phyloP scores from a whole-genome alignment of 1,140 invertebrate species.

The Dendrolimus punctatus region DNA sequence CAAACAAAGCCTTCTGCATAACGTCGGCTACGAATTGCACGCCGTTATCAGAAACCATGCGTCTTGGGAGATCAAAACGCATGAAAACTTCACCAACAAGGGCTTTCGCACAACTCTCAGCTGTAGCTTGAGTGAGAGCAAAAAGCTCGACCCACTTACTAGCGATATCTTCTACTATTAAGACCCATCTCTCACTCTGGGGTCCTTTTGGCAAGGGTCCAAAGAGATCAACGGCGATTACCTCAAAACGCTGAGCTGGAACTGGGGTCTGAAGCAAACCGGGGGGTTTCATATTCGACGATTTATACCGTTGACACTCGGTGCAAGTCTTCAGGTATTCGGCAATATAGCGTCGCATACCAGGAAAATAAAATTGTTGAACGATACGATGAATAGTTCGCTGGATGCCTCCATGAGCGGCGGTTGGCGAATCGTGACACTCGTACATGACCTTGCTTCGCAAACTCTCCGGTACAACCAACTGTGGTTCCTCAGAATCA shows the following conservation, averaged over 20 bases:
- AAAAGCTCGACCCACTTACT: slow-evolving; percentile 21
- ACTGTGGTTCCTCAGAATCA: slow-evolving; percentile 1
- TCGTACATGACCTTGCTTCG: slow-evolving; percentile 14
- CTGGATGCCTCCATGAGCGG: slow-evolving; percentile 28
- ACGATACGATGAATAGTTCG: slow-evolving; percentile 19
- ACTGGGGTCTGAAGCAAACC: slow-evolving; percentile 25
- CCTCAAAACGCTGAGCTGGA: slow-evolving; percentile 21
- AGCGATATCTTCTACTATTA: slow-evolving; percentile 13
- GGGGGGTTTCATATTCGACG: slow-evolving; percentile 25
- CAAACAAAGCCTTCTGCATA: too few species aligned
- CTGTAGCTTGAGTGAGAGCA: slow-evolving; percentile 23
- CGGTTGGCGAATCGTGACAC: slow-evolving; percentile 18
- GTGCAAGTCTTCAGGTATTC: slow-evolving; percentile 22
- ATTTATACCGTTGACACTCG: slow-evolving; percentile 30
- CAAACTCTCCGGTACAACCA: slow-evolving; percentile 8
- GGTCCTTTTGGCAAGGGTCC: slow-evolving; percentile 10
- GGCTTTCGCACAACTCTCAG: slow-evolving; percentile 22
- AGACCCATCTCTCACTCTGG: slow-evolving; percentile 7
- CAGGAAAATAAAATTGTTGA: slow-evolving; percentile 25
- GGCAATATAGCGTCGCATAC: slow-evolving; percentile 23
- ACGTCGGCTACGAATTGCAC: too few species aligned
- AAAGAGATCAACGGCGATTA: slow-evolving; percentile 26
- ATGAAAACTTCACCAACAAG: slow-evolving; percentile 17
- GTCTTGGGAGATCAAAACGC: slow-evolving; percentile 19
- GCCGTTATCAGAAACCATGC: slow-evolving; percentile 31